Conservation (phyloP, 2,888 invertebrate species). For the Hartigia nigra region DNA sequence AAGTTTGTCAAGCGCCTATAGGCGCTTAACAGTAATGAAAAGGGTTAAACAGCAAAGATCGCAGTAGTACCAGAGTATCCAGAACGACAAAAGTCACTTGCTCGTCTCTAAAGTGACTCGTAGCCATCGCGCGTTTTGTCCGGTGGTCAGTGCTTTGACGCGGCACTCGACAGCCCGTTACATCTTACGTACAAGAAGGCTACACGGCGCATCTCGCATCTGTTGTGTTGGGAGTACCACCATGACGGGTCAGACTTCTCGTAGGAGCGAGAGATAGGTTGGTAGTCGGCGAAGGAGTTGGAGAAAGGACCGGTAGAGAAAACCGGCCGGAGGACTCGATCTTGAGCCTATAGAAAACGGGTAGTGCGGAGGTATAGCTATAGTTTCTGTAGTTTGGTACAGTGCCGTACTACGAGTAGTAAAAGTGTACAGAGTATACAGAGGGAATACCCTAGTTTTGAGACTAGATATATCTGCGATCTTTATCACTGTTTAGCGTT, state of each 20-base stretch:
- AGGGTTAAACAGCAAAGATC: background rate
- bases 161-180: slow-evolving; percentile 46
- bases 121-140: background rate
- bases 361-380: background rate
- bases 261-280: background rate
- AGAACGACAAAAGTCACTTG: background rate
- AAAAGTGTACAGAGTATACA: background rate
- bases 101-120: background rate
- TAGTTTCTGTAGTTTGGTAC: background rate
- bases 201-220: slow-evolving; percentile 52
- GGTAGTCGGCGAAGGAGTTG: background rate
- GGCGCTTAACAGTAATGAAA: no score
- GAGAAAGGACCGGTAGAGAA: slow-evolving; percentile 1
- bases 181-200: slow-evolving; percentile 39
- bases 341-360: background rate
- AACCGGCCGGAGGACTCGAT: background rate
- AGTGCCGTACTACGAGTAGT: background rate
- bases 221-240: slow-evolving; percentile 33
- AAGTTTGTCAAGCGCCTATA: no score
- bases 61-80: background rate
- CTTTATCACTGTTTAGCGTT: background rate
- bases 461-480: background rate
- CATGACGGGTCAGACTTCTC: background rate
- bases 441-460: background rate
- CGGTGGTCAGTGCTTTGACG: slow-evolving; percentile 22